These are phyloP conservation scores for Malacoctenus gilli DNA, from an alignment of 2,797 vertebrate genomes.

Conservation along the genomic window DNA sequence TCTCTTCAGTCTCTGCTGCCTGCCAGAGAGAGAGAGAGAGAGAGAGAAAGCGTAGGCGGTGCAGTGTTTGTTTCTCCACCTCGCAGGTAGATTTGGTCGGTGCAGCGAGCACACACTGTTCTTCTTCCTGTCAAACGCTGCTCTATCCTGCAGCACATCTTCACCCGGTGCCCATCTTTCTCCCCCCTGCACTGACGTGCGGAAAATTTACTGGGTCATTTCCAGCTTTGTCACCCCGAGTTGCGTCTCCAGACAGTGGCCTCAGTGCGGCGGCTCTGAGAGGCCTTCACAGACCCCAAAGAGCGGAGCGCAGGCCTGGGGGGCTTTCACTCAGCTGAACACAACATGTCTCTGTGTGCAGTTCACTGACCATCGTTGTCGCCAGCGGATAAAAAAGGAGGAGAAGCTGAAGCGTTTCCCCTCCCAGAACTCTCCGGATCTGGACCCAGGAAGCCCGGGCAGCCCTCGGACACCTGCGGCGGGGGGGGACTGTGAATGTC, in stretches of 20 bases:
- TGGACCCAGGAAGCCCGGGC: conserved; percentile 50
- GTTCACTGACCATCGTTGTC: conserved; percentile 55
- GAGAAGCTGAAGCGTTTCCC: conserved; percentile 31
- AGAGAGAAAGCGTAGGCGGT: conserved; percentile 5
- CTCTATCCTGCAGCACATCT: conserved; percentile 15
- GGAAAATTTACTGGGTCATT: conserved; percentile 52
- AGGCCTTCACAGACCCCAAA: conserved; percentile 51
- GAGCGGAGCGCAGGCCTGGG: conserved; percentile 39
- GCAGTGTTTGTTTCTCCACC: conserved; percentile 10
- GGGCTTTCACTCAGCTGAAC: conserved; percentile 57
- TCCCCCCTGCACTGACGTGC: conserved; percentile 40
- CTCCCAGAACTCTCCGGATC: conserved; percentile 60
- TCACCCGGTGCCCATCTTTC: no score
- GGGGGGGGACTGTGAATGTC: conserved; percentile 69
- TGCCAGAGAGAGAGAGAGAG: conserved; percentile 3
- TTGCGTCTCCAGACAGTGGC: conserved; percentile 56
- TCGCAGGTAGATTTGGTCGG: conserved; percentile 27
- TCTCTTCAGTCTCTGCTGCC: neutral
- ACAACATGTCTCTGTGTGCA: conserved; percentile 61
- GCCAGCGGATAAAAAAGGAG: conserved; percentile 41
- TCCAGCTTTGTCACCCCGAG: conserved; percentile 54
- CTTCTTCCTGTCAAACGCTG: conserved; percentile 22
- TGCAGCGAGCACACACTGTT: conserved; percentile 11
- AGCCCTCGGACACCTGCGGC: conserved; percentile 73
- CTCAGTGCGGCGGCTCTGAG: conserved; percentile 48